phyloP scores from a whole-genome alignment of 2,888 invertebrate species.

The Apamea monoglypha region DNA sequence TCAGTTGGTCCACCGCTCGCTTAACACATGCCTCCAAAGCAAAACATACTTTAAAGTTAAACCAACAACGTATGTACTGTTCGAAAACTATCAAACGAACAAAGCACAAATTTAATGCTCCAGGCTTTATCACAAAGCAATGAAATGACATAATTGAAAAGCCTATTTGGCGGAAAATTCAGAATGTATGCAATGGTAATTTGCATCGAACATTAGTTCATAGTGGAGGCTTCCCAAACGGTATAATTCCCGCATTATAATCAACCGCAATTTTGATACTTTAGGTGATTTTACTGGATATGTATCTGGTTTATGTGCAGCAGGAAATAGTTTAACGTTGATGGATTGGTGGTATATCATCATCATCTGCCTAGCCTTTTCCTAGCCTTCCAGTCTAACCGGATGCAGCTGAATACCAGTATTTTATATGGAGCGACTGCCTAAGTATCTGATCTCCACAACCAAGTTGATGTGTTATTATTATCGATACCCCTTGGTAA shows the following conservation, averaged over 20 bases:
- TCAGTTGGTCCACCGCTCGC: neutral
- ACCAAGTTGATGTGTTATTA: too few relatives aligned
- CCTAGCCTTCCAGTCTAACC: too few relatives aligned
- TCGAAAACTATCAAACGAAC: constrained; percentile 26
- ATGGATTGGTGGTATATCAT: neutral
- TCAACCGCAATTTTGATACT: constrained; percentile 65
- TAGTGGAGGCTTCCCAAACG: constrained; percentile 44
- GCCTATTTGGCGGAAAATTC: constrained; percentile 63
- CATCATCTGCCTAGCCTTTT: too few relatives aligned
- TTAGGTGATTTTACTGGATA: constrained; percentile 10
- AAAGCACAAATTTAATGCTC: constrained; percentile 50
- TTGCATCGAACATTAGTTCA: constrained; percentile 65
- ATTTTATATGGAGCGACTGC: too few relatives aligned
- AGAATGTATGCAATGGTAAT: constrained; percentile 61
- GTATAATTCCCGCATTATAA: constrained; percentile 71
- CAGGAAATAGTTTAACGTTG: neutral
- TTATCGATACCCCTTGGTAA: too few relatives aligned
- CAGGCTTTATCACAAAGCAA: constrained; percentile 56
- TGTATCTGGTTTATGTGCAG: neutral
- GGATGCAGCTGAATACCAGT: too few relatives aligned
- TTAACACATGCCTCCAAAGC: neutral
- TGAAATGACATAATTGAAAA: constrained; percentile 68
- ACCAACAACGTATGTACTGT: neutral
- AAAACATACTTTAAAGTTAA: constrained; percentile 15
- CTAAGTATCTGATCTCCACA: too few relatives aligned